A percentile compares a stretch with the other conserved stretches of the same genome.
Conservation (phyloP, 2,888 invertebrate species). For the Ormia ochracea region DNA sequence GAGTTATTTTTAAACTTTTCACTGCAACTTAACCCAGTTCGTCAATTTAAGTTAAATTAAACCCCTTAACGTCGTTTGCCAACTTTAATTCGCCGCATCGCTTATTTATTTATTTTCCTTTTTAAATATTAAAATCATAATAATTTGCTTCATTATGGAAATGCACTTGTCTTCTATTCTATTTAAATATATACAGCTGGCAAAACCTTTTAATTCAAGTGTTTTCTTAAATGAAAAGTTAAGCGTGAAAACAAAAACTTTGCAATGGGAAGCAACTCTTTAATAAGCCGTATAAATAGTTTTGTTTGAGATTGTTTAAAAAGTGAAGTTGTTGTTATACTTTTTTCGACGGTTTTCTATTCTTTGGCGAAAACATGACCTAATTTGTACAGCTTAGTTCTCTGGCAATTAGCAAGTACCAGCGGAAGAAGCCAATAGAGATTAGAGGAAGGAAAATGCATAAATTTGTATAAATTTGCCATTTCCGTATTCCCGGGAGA, state of each 20-base stretch:
- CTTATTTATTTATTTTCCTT: too few relatives aligned
- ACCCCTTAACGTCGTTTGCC: too few relatives aligned
- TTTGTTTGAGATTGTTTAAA: neutral
- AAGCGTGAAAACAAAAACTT: slow-evolving; percentile 13
- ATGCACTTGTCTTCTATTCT: neutral
- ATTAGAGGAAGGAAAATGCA: neutral
- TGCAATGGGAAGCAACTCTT: slow-evolving; percentile 33
- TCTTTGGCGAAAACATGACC: slow-evolving; percentile 16
- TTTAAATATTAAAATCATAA: too few relatives aligned
- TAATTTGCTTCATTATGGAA: neutral
- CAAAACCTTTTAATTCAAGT: slow-evolving; percentile 6
- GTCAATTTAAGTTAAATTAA: too few relatives aligned
- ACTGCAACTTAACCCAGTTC: too few relatives aligned
- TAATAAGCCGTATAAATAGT: neutral
- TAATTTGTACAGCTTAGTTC: neutral
- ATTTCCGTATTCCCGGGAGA: too few relatives aligned
- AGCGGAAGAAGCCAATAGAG: neutral
- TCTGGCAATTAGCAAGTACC: neutral
- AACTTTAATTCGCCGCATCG: too few relatives aligned
- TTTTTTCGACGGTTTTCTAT: neutral
- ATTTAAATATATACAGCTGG: neutral
- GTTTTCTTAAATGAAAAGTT: slow-evolving; percentile 18
- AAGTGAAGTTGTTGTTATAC: slow-evolving; percentile 9
- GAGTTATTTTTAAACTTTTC: too few relatives aligned
- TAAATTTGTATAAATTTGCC: neutral